Evolutionary conservation across 2,797 vertebrate species (phyloP), one percentile per base, ranked within the genome.

Genomic region (Cirrhinus molitorella): DNA sequence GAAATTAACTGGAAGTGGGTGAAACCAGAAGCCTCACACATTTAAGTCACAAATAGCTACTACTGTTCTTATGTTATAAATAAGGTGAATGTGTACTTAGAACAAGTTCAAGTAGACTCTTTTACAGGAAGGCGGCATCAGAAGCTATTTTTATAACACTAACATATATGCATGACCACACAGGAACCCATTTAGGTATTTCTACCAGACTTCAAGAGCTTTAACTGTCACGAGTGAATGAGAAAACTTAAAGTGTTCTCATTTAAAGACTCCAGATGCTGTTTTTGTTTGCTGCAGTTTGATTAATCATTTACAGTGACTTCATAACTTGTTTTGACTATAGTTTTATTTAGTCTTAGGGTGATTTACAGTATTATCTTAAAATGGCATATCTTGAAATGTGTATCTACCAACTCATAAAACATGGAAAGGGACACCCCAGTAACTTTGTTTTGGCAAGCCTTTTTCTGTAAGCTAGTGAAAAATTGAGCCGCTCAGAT

Each of bases 101-200:
- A 75, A 23, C 51, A 25, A 8, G 12, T 14, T 53, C 14, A 43
- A 9, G 31, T 14, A 23, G 34, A 28, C 5, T 40, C 16, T 57
- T 70, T 16, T 12, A 19, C 47, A 55, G 47, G 63, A 83, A 72
- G 4, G 28, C 3, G 21, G 12, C 13, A 72, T 40, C 9, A 25
- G 31, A 79, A 34, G 23, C 75, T 77, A 2, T 51, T 10, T 25
- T 53, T 45, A 31, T 14, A 51, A 17, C 49, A 21, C 25, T 10
- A 49, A 19, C 9, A 45, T 7, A 6, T 23, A 17, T 13, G 7
- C 10, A 21, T 12, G 23, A 68, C 74, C 79, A 55, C 66, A 85
- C 78, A 88, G 37, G 67, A 78, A 72, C 28, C n/a, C 31, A n/a
- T 31, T 0, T 25, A 40, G 70, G 43, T 53, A 78, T 51, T n/a